Percentiles rank a stretch among this genome's conserved stretches.
These are phyloP conservation scores for Myiozetetes cayanensis DNA, from an alignment of 2,113 vertebrate species.

Conservation along the genomic window DNA sequence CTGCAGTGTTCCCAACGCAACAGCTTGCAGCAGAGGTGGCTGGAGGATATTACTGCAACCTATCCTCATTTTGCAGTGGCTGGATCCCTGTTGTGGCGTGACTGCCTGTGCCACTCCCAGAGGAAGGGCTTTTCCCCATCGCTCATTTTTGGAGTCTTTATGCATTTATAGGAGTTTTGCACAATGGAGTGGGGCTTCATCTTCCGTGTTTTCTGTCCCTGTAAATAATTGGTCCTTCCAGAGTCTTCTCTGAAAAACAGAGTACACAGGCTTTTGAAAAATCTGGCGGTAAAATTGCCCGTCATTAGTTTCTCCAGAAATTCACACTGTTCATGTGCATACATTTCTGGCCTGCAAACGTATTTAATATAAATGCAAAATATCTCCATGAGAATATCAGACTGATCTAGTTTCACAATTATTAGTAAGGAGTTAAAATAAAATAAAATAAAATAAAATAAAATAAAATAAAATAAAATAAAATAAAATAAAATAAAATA, in stretches of 20 bases:
- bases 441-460: not conserved
- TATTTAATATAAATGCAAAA: not conserved
- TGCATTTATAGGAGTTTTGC: not conserved
- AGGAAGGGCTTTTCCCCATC: not conserved
- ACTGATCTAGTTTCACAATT: not conserved
- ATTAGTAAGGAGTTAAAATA: not conserved
- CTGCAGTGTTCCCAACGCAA: not conserved
- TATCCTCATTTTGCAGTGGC: not conserved
- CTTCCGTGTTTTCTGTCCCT: not conserved
- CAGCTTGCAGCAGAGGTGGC: not conserved
- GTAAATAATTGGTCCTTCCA: not conserved
- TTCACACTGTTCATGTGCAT: not conserved
- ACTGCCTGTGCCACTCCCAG: rapidly evolving
- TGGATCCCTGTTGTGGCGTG: rapidly evolving
- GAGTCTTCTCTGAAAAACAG: not conserved
- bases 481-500: not conserved
- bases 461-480: not conserved
- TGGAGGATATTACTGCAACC: not conserved
- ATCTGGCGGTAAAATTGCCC: slow-evolving; percentile 23
- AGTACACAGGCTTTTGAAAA: not conserved
- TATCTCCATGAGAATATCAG: not conserved
- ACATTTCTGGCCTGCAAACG: not conserved
- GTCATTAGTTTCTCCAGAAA: slow-evolving; percentile 6
- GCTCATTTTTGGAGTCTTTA: rapidly evolving
- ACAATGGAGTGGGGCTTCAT: not conserved